Evolutionary conservation across 2,113 vertebrate genomes (phyloP).

Genomic region (Tyrannus savana): DNA sequence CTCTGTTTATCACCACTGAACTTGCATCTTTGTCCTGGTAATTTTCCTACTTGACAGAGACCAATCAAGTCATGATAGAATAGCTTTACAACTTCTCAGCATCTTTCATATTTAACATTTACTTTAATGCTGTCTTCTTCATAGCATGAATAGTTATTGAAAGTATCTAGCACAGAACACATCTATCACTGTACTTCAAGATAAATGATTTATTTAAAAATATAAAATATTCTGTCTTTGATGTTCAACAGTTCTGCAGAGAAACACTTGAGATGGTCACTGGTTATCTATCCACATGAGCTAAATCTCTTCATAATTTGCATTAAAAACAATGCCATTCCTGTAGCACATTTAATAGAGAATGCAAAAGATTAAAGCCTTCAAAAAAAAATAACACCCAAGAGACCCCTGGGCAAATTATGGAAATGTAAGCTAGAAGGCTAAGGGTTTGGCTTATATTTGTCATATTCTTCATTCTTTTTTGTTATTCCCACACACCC

Average conservation of each 20-base stretch:
- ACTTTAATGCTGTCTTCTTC: constrained; percentile 3
- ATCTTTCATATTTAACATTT: constrained; percentile 26
- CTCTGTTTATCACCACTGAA: neutral
- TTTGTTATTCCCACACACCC: neutral
- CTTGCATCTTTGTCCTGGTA: neutral
- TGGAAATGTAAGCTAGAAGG: neutral
- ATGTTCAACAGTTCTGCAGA: constrained; percentile 51
- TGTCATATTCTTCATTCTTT: neutral
- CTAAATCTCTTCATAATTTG: constrained; percentile 42
- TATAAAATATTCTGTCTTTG: constrained; percentile 50
- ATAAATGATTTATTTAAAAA: constrained; percentile 54
- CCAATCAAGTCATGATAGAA: neutral
- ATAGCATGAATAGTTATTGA: neutral
- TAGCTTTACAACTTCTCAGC: neutral
- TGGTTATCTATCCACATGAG: constrained; percentile 39
- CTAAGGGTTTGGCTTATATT: constrained; percentile 5
- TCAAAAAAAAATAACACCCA: neutral
- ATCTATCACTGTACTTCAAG: constrained; percentile 13
- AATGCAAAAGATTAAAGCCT: constrained; percentile 40
- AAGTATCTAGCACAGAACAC: neutral
- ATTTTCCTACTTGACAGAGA: constrained; percentile 6
- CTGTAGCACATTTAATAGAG: neutral
- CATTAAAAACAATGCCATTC: constrained; percentile 47
- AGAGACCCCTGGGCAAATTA: constrained; percentile 2
- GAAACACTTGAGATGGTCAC: constrained; percentile 48